Evolutionary conservation across 1,140 invertebrate genomes (phyloP).

Genomic region (Zaprionus capensis): DNA sequence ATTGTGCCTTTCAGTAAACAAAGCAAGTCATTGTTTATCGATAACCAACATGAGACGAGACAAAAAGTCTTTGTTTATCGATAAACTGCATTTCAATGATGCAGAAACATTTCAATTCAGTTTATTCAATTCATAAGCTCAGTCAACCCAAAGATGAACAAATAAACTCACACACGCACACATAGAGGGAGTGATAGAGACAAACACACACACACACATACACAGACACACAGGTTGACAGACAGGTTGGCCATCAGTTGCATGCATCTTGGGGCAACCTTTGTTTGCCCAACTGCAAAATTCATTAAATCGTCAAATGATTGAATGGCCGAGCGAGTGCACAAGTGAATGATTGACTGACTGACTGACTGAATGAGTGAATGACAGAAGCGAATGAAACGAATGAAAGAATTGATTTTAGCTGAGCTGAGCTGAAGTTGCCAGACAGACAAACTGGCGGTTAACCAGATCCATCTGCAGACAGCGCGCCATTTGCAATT

Average conservation of each 20-base stretch:
- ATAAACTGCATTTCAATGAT: background rate
- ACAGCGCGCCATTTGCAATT: conserved; percentile 42
- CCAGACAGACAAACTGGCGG: conserved; percentile 33
- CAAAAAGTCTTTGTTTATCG: background rate
- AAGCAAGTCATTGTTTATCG: background rate
- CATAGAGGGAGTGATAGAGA: background rate
- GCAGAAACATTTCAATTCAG: background rate
- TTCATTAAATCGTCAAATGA: conserved; percentile 17
- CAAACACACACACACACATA: background rate
- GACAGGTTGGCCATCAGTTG: conserved; percentile 5
- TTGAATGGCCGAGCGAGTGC: conserved; percentile 6
- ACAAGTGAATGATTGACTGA: conserved; percentile 18
- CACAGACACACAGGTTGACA: background rate
- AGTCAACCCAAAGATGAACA: background rate
- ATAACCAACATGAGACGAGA: background rate
- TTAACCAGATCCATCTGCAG: conserved; percentile 23
- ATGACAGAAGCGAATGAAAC: conserved; percentile 7
- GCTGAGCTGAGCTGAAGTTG: conserved; percentile 1
- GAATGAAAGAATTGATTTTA: conserved; percentile 26
- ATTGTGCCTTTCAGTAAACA: too few species aligned
- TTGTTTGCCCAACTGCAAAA: conserved; percentile 10
- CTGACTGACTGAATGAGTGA: conserved; percentile 7
- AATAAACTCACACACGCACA: conserved; percentile 1
- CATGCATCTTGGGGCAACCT: conserved; percentile 3
- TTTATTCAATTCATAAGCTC: conserved; percentile 3